Conservation (phyloP, 2,888 invertebrate species). For the Anticlea derivata region DNA sequence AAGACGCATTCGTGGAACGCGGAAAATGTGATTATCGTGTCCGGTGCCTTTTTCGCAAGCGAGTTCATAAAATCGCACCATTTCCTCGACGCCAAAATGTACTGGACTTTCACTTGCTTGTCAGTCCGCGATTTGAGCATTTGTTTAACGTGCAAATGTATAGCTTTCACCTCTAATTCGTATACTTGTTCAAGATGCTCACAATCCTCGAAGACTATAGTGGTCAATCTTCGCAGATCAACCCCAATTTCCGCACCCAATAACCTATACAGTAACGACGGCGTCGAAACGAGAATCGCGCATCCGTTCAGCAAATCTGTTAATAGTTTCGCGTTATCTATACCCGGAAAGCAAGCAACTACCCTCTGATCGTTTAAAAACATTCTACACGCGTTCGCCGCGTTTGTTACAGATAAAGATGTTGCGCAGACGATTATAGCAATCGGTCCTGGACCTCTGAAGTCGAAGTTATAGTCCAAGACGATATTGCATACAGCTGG, state of each 20-base stretch:
- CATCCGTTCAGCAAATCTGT: constrained; percentile 85
- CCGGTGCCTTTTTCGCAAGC: constrained; percentile 80
- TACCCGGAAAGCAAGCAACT: constrained; percentile 71
- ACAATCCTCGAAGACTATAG: constrained; percentile 88
- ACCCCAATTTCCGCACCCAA: constrained; percentile 70
- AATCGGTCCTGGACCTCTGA: constrained; percentile 83
- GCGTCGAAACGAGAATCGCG: constrained; percentile 89
- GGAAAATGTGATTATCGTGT: constrained; percentile 87
- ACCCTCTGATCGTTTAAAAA: constrained; percentile 65
- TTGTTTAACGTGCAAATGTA: constrained; percentile 68
- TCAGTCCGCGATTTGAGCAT: constrained; percentile 68
- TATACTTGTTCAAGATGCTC: constrained; percentile 85
- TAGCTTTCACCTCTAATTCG: constrained; percentile 65
- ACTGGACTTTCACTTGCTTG: constrained; percentile 79
- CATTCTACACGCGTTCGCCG: constrained; percentile 66
- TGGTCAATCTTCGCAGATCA: constrained; percentile 85
- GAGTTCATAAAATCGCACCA: constrained; percentile 86
- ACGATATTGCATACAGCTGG: constrained; percentile 86
- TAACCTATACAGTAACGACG: constrained; percentile 79
- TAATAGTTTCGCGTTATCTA: constrained; percentile 58
- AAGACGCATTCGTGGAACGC: constrained; percentile 90
- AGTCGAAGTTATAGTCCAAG: constrained; percentile 61
- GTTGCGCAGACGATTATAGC: constrained; percentile 87
- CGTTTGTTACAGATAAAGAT: constrained; percentile 78
- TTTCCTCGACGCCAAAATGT: constrained; percentile 83